These are phyloP conservation scores for Ramphastos sulfuratus DNA, from an alignment of 2,113 vertebrate species.

Conservation along the genomic window DNA sequence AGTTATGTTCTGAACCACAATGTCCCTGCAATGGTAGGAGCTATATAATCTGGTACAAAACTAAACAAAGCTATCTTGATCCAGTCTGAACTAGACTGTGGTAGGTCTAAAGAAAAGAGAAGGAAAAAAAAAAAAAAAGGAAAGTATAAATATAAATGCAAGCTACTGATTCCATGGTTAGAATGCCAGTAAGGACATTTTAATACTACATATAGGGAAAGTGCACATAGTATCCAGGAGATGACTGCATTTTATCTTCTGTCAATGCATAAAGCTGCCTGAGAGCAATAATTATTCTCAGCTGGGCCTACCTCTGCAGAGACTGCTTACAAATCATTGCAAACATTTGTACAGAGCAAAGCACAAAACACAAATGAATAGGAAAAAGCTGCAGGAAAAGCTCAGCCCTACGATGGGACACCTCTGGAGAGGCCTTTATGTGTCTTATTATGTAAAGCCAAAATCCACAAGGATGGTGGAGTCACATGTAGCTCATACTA, in stretches of 20 bases:
- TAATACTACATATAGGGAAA: neutral
- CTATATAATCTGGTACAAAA: neutral
- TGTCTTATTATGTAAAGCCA: neutral
- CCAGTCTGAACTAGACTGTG: neutral
- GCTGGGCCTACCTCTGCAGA: neutral
- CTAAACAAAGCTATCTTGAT: neutral
- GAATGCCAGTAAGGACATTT: neutral
- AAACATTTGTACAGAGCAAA: neutral
- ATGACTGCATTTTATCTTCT: neutral
- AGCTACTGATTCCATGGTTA: neutral
- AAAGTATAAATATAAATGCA: neutral
- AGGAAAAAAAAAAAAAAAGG: neutral
- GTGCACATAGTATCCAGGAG: neutral
- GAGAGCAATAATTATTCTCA: slow-evolving; percentile 18
- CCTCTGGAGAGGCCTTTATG: neutral
- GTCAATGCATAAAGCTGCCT: slow-evolving; percentile 29
- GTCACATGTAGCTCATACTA: neutral
- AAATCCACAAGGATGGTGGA: neutral
- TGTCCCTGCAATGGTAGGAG: neutral
- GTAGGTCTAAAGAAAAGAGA: neutral
- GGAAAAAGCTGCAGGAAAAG: neutral
- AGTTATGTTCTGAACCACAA: neutral
- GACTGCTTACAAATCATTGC: slow-evolving; percentile 10
- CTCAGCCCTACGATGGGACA: neutral
- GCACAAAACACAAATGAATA: neutral